Conservation (phyloP, 2,888 invertebrate genomes). For the Diloba caeruleocephala region DNA sequence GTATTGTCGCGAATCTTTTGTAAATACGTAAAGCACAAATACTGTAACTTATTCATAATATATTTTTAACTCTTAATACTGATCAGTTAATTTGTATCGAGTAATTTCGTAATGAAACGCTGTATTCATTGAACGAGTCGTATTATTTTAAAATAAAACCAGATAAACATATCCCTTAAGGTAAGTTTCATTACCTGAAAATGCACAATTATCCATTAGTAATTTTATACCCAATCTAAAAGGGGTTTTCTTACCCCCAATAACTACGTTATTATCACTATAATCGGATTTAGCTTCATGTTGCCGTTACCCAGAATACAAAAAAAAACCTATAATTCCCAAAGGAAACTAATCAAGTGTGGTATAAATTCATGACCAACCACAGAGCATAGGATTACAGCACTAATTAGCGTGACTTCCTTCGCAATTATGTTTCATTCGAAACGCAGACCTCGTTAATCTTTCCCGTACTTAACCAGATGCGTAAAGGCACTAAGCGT, state of each 20-base stretch:
- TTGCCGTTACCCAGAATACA: conserved; percentile 4
- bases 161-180: conserved; percentile 32
- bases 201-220: conserved; percentile 19
- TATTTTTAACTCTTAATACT: conserved; percentile 50
- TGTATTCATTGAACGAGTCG: conserved; percentile 66
- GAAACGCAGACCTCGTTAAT: conserved; percentile 71
- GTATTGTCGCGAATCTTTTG: conserved; percentile 58
- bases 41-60: conserved; percentile 55
- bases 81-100: conserved; percentile 66
- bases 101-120: conserved; percentile 71
- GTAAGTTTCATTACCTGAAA: conserved; percentile 26
- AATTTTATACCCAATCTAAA: background rate
- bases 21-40: conserved; percentile 56
- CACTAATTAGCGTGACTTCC: conserved; percentile 69
- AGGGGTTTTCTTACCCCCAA: background rate
- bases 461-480: conserved; percentile 65
- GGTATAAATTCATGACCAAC: conserved; percentile 61
- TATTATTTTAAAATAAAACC: conserved; percentile 60
- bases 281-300: conserved; percentile 10
- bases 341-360: conserved; percentile 59
- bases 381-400: conserved; percentile 63
- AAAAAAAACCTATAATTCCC: conserved; percentile 33
- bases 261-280: background rate
- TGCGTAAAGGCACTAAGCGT: conserved; percentile 53
- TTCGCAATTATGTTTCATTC: conserved; percentile 64